Percentiles rank a stretch among this genome's conserved stretches.
These are phyloP conservation scores for Pelusios castaneus DNA, from an alignment of 2,113 vertebrate species.

Conservation along the genomic window DNA sequence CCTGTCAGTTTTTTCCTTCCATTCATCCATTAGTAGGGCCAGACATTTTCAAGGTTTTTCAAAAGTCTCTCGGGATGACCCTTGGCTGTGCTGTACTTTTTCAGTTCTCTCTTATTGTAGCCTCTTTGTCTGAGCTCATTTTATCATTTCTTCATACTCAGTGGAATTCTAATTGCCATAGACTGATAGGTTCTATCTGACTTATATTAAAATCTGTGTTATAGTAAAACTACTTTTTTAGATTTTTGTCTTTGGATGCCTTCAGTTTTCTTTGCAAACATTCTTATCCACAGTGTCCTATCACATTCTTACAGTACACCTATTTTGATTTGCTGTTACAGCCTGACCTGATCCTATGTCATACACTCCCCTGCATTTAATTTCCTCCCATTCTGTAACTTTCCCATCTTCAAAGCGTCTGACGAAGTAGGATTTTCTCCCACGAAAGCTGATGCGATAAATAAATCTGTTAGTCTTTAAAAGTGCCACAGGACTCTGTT, in stretches of 20 bases:
- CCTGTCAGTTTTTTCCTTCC: background rate
- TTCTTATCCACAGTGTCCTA: background rate
- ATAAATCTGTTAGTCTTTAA: no score
- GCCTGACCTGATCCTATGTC: no score
- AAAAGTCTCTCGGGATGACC: background rate
- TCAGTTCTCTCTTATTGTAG: background rate
- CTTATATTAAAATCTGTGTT: background rate
- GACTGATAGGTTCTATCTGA: background rate
- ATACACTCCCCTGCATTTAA: no score
- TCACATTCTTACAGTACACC: no score
- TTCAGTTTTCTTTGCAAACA: background rate
- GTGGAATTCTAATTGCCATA: rapidly evolving
- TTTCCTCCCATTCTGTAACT: no score
- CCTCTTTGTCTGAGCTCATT: background rate
- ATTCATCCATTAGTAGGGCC: rapidly evolving
- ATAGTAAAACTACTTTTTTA: background rate
- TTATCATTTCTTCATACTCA: background rate
- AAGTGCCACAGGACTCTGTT: no score
- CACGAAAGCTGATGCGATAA: no score
- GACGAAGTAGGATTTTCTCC: no score
- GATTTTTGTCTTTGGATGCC: background rate
- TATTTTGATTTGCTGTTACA: no score
- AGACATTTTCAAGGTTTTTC: background rate
- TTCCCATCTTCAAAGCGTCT: no score
- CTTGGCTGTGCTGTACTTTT: background rate